Evolutionary conservation across 2,797 vertebrate genomes (phyloP).

Genomic region (Aplochiton taeniatus): DNA sequence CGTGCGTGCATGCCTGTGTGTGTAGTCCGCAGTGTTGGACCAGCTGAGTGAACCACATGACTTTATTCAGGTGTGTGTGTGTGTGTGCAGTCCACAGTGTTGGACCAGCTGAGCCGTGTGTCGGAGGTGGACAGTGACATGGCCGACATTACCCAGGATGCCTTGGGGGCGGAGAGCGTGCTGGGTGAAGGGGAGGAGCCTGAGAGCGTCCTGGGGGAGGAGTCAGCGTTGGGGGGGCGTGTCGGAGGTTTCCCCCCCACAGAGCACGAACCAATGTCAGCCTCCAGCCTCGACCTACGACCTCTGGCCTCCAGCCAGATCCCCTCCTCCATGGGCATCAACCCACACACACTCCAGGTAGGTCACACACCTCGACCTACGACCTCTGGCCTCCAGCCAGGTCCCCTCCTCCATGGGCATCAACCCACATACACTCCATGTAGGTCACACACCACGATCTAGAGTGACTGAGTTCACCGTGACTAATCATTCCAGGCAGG

Average conservation of each 20-base stretch:
- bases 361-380: background rate
- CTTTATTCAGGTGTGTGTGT: too few relatives aligned
- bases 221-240: constrained; percentile 15
- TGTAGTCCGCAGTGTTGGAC: constrained; percentile 71
- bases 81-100: constrained; percentile 58
- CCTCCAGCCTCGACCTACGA: too few relatives aligned
- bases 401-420: constrained; percentile 86
- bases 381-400: constrained; percentile 56
- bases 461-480: too few relatives aligned
- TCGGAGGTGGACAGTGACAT: constrained; percentile 94
- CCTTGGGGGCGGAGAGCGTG: constrained; percentile 48
- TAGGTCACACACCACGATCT: constrained; percentile 42
- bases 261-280: constrained; percentile 79
- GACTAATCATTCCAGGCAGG: too few relatives aligned
- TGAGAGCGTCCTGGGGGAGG: constrained; percentile 29
- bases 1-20: constrained; percentile 5
- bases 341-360: constrained; percentile 93
- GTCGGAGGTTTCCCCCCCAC: constrained; percentile 35
- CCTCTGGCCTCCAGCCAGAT: constrained; percentile 86
- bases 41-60: too few relatives aligned
- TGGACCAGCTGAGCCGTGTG: constrained; percentile 77
- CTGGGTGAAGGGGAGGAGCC: constrained; percentile 67
- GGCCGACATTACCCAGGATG: constrained; percentile 92
- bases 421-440: constrained; percentile 94
- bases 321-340: constrained; percentile 85